Base-by-base conservation (phyloP, 2,888 invertebrate genomes). In the Drosophila koepferae region DNA sequence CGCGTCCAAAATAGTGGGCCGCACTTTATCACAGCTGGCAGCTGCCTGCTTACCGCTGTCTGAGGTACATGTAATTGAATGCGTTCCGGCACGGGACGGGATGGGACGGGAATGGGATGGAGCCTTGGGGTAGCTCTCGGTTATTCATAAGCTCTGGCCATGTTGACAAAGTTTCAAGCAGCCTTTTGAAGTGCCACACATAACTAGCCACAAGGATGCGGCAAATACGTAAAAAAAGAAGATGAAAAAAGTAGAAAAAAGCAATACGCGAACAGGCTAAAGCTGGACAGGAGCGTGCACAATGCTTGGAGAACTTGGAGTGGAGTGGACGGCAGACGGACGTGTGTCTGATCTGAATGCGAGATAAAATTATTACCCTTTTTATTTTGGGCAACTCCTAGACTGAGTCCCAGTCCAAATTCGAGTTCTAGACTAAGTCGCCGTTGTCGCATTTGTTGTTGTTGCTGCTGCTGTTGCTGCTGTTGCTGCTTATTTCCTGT, bases 351-450 rank as follows among this genome's bases (percentile, higher is more conserved):
- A 92, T 91, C 89, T 90, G 91, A 91, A 92, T 92, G 80, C 90
- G 77, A 90, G 91, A 91, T 91, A 91, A 91, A 91, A 91, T 91
- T 91, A 91, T 91, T 91, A 91, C 87, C 88, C 90, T 91, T 92
- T 88, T 92, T 91, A 81, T 82, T 80, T 76, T 79, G 73, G 75
- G 61, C 40, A 9, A 62, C 66, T 77, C 63, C 44, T 18, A 36
- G 51, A 65, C 63, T 54, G 54, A 73, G 69, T 77, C 72, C 74
- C 58, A 58, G 63, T 72, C 40, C 61, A 18, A 65, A 67, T 44
- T 34, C 68, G 48, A 68, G 67, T 70, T 38, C 63, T 36, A 72
- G 72, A 77, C 77, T 63, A 66, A 74, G 73, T 73, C 77, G 64
- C 74, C 58, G 71, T 77, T 36, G 64, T n/a, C 31, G 43, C 23